phyloP scores from a whole-genome alignment of 2,888 invertebrate species.

The Pollenia amentaria region DNA sequence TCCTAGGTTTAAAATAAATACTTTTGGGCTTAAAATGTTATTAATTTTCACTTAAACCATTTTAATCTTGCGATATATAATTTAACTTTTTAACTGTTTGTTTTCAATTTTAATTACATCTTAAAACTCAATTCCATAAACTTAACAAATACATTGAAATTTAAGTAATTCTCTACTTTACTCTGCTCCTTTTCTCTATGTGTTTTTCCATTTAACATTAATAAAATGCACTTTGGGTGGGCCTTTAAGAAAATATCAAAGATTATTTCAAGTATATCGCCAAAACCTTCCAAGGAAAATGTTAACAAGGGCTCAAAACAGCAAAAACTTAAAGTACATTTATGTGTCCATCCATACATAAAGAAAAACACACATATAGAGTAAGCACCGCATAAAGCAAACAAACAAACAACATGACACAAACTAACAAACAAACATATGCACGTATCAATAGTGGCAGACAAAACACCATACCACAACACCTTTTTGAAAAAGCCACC shows the following conservation, averaged over 20 bases:
- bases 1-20: background rate
- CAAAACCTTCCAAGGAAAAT: slow-evolving; percentile 69
- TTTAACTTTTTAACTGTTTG: background rate
- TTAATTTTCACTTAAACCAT: background rate
- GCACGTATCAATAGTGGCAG: slow-evolving; percentile 60
- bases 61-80: background rate
- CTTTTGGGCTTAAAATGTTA: background rate
- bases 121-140: slow-evolving; percentile 67
- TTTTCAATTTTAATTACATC: slow-evolving; percentile 62
- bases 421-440: slow-evolving; percentile 39
- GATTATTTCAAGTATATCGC: slow-evolving; percentile 68
- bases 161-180: background rate
- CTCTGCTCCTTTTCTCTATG: background rate
- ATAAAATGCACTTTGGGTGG: slow-evolving; percentile 57
- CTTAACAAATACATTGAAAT: slow-evolving; percentile 55
- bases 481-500: slow-evolving; percentile 64
- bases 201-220: slow-evolving; percentile 36
- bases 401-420: slow-evolving; percentile 39
- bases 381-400: slow-evolving; percentile 45
- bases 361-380: slow-evolving; percentile 23
- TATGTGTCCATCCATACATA: slow-evolving; percentile 58
- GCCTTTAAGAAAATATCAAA: slow-evolving; percentile 66
- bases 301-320: slow-evolving; percentile 72
- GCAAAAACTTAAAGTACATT: slow-evolving; percentile 69
- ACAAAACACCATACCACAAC: slow-evolving; percentile 70